Evolutionary conservation across 1,140 invertebrate species (phyloP), one percentile per base, ranked within the genome.

Genomic region (Gryllus bimaculatus): DNA sequence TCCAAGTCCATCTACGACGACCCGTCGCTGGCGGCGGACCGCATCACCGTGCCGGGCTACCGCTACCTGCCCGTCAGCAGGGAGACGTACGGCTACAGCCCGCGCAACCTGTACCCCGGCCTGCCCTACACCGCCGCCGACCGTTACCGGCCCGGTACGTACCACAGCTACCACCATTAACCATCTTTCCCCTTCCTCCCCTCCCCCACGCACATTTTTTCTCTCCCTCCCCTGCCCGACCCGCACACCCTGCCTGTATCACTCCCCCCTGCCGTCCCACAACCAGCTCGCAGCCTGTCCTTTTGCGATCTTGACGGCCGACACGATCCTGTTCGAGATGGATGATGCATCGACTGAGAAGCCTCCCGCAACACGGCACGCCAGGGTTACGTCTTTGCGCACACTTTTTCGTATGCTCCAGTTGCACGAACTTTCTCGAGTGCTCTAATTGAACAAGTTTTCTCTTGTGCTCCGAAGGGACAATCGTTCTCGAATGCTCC

Each of bases 21-120:
- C 83, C 93, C 94, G 80, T 86, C 90, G 80, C 90, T 89, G 83
- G 92, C 93, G 81, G 90, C 90, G 82, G 93, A 95, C 86, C 92
- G 94, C 86, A 94, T 95, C 88, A 90, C 91, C 83, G 91, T 92
- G 76, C 93, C 93, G 84, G 93, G 93, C 85, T 95, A 96, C 90
- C 92, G 93, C 87, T 96, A 96, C 88, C 88, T 94, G 85, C 94
- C 94, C 82, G 91, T 96, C 82, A 93, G 94, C 85, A 91, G 94
- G 82, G 94, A 96, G 84, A 93, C 92, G 83, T 96, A 96, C 87
- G 94, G 94, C 81, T 94, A 94, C 87, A 93, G 93, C 80, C 94
- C 94, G 81, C 90, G 94, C 86, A 90, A 93, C 85, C 92, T 95
- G 88, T 94, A 94, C 86, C 91, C 93, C 82, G 92, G 94, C 89